Base-by-base conservation (phyloP, 2,888 invertebrate genomes). In the Cephus rjabovi region DNA sequence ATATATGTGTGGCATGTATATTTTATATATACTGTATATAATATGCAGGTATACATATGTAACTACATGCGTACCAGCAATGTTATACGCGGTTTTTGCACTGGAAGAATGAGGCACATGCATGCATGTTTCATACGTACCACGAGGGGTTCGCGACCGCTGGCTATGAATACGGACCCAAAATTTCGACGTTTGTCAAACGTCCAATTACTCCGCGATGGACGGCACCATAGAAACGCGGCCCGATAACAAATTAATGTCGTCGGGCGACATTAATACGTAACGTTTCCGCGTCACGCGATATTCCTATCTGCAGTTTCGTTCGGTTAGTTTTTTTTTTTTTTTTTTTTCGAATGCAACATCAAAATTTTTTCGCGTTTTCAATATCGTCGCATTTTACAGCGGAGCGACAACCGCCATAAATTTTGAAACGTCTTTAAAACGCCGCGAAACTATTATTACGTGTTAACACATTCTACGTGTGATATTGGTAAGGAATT, bases 141-240 rank as follows among this genome's bases (percentile, higher is more conserved):
- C 56, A 23, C 56, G 23, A 56, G 56, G 56, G 56, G 23, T 23
- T 56, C 56, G 56, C 56, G 56, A 23, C 56, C 56, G 56, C 56
- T 56, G 9, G 56, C 56, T 56, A 23, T 56, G 56, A 56, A 56
- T 56, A 56, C 23, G 56, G 56, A 56, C 56, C 56, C 56, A 71
- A 34, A 71, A 71, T 71, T 71, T 71, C 34, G 71, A 71, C 71
- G 71, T 71, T 71, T 71, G 31, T 71, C 71, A 71, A 71, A 71
- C 71, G 71, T 71, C 71, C 71, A 71, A 71, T 71, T 33, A 33
- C 9, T 9, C 31, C 31, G 71, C 71, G 71, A 71, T 33, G 71
- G 34, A 71, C 71, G 71, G 56, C 23, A 31, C 31, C 71, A 33
- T 71, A 33, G 34, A 31, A 31, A 71, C 71, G 71, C 71, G 71